phyloP scores from a whole-genome alignment of 2,797 vertebrate genomes.

The Enteromius radiatus region DNA sequence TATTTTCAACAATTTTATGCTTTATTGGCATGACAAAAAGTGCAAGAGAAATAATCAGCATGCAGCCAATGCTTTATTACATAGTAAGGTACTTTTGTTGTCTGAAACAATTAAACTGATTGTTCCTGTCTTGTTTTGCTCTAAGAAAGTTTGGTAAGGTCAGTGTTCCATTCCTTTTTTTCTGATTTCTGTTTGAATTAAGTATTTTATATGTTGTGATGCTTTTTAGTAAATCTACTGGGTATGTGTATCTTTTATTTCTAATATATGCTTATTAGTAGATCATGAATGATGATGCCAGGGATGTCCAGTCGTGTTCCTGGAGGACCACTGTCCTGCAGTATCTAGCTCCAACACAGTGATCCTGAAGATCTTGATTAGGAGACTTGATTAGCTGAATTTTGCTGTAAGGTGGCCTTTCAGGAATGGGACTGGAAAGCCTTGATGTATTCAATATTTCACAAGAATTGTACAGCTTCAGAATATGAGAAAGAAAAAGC shows the following conservation, averaged over 20 bases:
- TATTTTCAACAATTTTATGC: constrained; percentile 24
- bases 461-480: not conserved
- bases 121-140: constrained; percentile 33
- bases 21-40: constrained; percentile 30
- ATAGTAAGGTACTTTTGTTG: constrained; percentile 37
- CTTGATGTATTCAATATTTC: not conserved
- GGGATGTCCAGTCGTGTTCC: constrained; percentile 31
- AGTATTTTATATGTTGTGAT: constrained; percentile 32
- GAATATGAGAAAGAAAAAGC: not conserved
- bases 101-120: constrained; percentile 33
- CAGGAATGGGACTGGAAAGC: not conserved
- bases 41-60: constrained; percentile 37
- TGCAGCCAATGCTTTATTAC: constrained; percentile 40
- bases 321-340: constrained; percentile 22
- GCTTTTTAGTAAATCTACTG: constrained; percentile 30
- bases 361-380: constrained; percentile 6
- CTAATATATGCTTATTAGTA: constrained; percentile 37
- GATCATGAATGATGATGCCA: constrained; percentile 30
- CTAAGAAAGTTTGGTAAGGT: constrained; percentile 16
- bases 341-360: not conserved
- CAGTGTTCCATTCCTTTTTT: constrained; percentile 7
- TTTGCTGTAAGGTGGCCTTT: not conserved
- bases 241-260: constrained; percentile 43
- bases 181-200: constrained; percentile 25
- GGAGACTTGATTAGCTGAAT: too few relatives aligned